Evolutionary conservation across 2,113 vertebrate genomes (phyloP).

Genomic region (Bufo bufo): DNA sequence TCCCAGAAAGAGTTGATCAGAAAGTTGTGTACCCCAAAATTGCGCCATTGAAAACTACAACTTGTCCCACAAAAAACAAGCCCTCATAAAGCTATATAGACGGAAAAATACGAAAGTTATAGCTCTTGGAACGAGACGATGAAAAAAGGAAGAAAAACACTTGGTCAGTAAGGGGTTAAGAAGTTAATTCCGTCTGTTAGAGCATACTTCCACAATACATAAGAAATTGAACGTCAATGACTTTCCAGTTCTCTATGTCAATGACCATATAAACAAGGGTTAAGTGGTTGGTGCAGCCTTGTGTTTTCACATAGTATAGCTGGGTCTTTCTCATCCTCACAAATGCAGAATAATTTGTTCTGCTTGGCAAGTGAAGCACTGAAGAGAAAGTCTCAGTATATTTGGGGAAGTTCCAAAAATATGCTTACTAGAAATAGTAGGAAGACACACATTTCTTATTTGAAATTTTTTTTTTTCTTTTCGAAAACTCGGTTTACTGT

Average conservation of each 20-base stretch:
- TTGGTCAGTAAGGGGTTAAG: too few relatives aligned
- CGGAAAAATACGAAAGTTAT: too few relatives aligned
- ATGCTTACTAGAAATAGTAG: not conserved
- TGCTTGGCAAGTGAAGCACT: not conserved
- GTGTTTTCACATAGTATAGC: not conserved
- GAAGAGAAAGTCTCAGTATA: not conserved
- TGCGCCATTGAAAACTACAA: too few relatives aligned
- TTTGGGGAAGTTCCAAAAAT: not conserved
- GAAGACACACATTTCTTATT: not conserved
- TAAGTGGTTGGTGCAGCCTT: not conserved
- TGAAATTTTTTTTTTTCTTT: too few relatives aligned
- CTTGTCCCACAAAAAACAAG: too few relatives aligned
- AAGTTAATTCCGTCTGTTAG: too few relatives aligned
- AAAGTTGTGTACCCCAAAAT: too few relatives aligned
- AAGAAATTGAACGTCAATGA: not conserved
- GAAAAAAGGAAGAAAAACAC: too few relatives aligned
- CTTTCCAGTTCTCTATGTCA: not conserved
- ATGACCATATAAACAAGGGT: not conserved
- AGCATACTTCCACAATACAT: not conserved
- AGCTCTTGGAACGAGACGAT: too few relatives aligned
- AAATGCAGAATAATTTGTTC: constrained; percentile 1
- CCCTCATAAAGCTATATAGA: too few relatives aligned
- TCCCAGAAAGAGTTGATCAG: too few relatives aligned
- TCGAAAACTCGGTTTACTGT: not conserved
- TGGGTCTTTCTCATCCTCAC: not conserved